phyloP scores from a whole-genome alignment of 2,113 vertebrate species.

The Clarias macrocephalus region DNA sequence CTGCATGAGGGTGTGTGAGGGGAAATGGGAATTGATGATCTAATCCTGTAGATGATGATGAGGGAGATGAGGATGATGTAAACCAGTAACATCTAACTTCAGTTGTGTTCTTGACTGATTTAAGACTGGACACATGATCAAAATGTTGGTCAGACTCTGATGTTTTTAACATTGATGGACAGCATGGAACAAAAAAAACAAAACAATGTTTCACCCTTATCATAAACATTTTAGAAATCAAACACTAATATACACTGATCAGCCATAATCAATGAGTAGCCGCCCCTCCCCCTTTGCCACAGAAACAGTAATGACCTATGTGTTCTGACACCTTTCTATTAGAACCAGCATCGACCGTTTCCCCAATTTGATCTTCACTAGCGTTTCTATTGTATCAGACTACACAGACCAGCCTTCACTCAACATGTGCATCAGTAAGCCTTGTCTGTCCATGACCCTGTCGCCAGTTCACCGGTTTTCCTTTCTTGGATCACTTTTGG shows the following conservation, averaged over 20 bases:
- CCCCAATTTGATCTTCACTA: too few species aligned
- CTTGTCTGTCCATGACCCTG: too few species aligned
- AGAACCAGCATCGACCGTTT: too few species aligned
- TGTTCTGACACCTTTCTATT: too few species aligned
- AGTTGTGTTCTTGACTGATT: not conserved
- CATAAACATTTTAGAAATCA: not conserved
- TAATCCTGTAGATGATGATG: not conserved
- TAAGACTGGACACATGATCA: not conserved
- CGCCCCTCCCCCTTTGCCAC: too few species aligned
- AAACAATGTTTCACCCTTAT: not conserved
- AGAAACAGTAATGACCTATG: too few species aligned
- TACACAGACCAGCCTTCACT: too few species aligned
- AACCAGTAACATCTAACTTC: not conserved
- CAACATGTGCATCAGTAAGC: too few species aligned
- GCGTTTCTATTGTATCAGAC: too few species aligned
- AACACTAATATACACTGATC: not conserved
- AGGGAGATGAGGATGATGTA: not conserved
- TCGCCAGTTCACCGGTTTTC: too few species aligned
- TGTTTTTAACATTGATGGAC: not conserved
- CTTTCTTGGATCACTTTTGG: too few species aligned
- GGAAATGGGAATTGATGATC: not conserved
- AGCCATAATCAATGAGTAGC: too few species aligned
- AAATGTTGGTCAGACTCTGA: not conserved
- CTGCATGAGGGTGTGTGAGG: not conserved
- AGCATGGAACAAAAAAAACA: not conserved